A percentile compares a stretch with the other conserved stretches of the same genome.
Conservation (phyloP, 1,140 invertebrate species). For the Luehdorfia chinensis region DNA sequence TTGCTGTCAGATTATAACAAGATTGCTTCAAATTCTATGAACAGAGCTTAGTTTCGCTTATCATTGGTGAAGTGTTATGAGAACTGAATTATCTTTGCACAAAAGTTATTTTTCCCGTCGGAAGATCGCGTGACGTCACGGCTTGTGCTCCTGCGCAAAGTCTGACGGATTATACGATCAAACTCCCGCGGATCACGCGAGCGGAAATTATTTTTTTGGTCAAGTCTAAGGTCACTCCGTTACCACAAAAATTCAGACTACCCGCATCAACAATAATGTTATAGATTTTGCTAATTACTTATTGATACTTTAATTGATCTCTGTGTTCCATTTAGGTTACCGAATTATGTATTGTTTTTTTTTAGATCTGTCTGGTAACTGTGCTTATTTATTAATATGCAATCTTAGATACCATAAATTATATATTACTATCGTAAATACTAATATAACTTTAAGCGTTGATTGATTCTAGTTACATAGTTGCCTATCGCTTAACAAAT, state of each 20-base stretch:
- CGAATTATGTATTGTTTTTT: no score
- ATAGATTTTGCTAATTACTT: no score
- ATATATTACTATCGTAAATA: no score
- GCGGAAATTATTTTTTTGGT: constrained; percentile 36
- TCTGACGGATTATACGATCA: constrained; percentile 62
- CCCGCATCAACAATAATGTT: no score
- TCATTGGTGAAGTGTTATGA: constrained; percentile 16
- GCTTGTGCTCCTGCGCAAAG: constrained; percentile 50
- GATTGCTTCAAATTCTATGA: no score
- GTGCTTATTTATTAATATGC: no score
- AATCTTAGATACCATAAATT: no score
- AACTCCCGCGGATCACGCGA: constrained; percentile 58
- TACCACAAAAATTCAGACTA: background rate
- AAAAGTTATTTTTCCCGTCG: constrained; percentile 60
- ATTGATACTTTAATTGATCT: no score
- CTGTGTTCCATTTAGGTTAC: no score
- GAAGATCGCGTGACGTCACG: constrained; percentile 68
- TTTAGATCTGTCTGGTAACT: no score
- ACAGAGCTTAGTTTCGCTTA: no score
- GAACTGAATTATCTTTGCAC: constrained; percentile 20
- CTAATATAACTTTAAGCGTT: background rate
- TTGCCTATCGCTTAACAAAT: constrained; percentile 5
- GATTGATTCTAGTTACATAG: constrained; percentile 4
- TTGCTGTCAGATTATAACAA: no score
- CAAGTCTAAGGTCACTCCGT: constrained; percentile 29